Percentiles rank a stretch among this genome's conserved stretches.
Conservation (phyloP, 2,888 invertebrate genomes). For the Philereme vetulata region DNA sequence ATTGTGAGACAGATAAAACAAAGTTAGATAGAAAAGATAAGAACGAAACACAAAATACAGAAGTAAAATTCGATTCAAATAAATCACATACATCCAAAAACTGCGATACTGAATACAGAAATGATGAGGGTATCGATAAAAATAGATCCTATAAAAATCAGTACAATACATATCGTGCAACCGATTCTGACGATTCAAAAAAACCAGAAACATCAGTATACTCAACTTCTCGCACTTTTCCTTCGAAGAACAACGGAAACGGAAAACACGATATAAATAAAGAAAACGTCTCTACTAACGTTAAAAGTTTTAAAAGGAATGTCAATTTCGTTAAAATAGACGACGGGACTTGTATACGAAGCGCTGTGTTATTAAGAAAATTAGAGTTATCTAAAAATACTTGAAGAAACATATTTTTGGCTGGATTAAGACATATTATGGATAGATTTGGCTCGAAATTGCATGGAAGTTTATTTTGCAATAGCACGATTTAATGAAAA, state of each 20-base stretch:
- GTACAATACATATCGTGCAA: too few relatives aligned
- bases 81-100: not conserved
- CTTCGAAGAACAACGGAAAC: too few relatives aligned
- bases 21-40: not conserved
- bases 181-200: too few relatives aligned
- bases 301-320: not conserved
- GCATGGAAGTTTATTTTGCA: not conserved
- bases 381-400: conserved; percentile 30
- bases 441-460: not conserved
- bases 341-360: conserved; percentile 22
- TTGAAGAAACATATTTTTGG: not conserved
- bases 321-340: conserved; percentile 10
- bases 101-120: not conserved
- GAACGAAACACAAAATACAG: not conserved
- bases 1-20: too few relatives aligned
- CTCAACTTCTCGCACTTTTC: too few relatives aligned
- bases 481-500: too few relatives aligned
- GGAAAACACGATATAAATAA: not conserved
- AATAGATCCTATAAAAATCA: not conserved
- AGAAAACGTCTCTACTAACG: conserved; percentile 7
- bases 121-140: not conserved
- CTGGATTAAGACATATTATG: not conserved
- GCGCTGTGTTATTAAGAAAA: conserved; percentile 31
- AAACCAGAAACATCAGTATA: too few relatives aligned
- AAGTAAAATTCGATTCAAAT: not conserved